Percentiles rank a stretch among this genome's conserved stretches.
Evolutionary conservation across 2,888 invertebrate species (phyloP).

Genomic region (Alentia gelatinosa): DNA sequence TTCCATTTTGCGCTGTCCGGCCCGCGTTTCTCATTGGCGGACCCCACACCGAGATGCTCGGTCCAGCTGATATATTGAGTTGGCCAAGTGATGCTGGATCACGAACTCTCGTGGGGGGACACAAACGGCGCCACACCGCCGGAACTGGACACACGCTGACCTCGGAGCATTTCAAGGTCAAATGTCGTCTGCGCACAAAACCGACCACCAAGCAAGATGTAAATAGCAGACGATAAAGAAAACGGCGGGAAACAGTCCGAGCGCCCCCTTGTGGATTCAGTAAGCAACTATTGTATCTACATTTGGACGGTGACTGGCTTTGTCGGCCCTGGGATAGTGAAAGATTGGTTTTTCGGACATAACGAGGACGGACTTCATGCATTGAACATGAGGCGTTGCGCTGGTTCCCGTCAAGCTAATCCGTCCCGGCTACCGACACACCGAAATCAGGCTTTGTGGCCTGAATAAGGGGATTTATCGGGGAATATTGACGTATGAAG

Average conservation of each 20-base stretch:
- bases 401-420: not conserved
- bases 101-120: slow-evolving; percentile 18
- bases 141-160: slow-evolving; percentile 53
- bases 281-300: slow-evolving; percentile 5
- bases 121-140: slow-evolving; percentile 44
- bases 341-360: not conserved
- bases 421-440: not conserved
- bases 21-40: not conserved
- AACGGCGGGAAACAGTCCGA: not conserved
- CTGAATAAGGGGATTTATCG: slow-evolving; percentile 32
- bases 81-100: slow-evolving; percentile 48
- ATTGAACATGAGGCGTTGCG: not conserved
- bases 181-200: slow-evolving; percentile 5
- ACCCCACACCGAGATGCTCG: slow-evolving; percentile 14
- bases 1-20: not conserved
- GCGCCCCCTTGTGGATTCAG: slow-evolving; percentile 31
- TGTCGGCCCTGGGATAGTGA: not conserved
- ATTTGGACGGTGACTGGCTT: slow-evolving; percentile 16
- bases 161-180: slow-evolving; percentile 45
- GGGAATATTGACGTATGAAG: not conserved
- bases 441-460: not conserved
- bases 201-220: slow-evolving; percentile 49
- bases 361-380: not conserved
- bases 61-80: slow-evolving; percentile 37
- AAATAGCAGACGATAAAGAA: slow-evolving; percentile 43